Evolutionary conservation across 2,888 invertebrate genomes (phyloP).

Genomic region (Drosophila meridiana): DNA sequence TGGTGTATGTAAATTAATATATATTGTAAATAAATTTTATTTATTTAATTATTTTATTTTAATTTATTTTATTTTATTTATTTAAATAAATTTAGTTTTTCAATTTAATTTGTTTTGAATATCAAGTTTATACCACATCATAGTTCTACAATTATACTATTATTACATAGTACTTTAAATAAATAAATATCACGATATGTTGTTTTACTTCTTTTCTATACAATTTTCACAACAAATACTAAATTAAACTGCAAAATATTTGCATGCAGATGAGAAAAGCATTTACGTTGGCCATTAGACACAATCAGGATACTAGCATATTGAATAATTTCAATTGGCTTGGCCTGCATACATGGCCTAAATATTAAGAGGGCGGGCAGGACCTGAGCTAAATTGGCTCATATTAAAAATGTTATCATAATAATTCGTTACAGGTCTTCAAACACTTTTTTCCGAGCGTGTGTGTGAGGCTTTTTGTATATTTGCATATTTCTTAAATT

Average conservation of each 20-base stretch:
- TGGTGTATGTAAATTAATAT: too few species aligned
- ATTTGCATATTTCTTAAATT: constrained; percentile 81
- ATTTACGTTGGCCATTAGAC: constrained; percentile 59
- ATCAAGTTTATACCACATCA: too few species aligned
- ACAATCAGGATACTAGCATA: constrained; percentile 31
- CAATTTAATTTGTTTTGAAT: too few species aligned
- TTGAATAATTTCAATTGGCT: constrained; percentile 27
- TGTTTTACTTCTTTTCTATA: not conserved
- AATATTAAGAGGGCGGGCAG: constrained; percentile 3
- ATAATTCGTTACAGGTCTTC: constrained; percentile 48
- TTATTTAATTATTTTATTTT: too few species aligned
- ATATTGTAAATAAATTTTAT: too few species aligned
- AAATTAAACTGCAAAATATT: constrained; percentile 15
- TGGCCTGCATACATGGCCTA: constrained; percentile 1
- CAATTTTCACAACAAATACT: constrained; percentile 14
- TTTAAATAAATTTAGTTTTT: too few species aligned
- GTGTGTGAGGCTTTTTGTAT: constrained; percentile 3
- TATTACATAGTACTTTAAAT: too few species aligned
- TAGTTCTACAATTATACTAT: too few species aligned
- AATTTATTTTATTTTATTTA: too few species aligned
- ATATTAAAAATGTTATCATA: constrained; percentile 43
- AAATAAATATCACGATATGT: not conserved
- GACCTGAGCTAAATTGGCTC: constrained; percentile 35
- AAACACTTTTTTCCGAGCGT: constrained; percentile 3
- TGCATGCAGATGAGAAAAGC: constrained; percentile 18